Percentiles rank a stretch among this genome's conserved stretches.
Evolutionary conservation across 2,888 invertebrate genomes (phyloP).

Genomic region (Abrostola tripartita): DNA sequence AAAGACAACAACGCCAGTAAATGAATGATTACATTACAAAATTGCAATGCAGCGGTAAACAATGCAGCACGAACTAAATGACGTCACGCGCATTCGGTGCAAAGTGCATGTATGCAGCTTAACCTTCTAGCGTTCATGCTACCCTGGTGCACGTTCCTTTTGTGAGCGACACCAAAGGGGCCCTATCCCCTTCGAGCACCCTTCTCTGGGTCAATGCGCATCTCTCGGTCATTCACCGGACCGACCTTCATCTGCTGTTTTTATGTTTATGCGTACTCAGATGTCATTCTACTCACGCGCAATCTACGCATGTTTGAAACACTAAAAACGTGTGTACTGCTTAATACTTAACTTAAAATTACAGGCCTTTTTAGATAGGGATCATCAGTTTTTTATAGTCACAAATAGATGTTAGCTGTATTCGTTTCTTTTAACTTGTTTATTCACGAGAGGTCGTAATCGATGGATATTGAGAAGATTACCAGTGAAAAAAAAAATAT

Average conservation of each 20-base stretch:
- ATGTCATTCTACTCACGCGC: constrained; percentile 23
- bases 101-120: constrained; percentile 87
- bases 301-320: constrained; percentile 4
- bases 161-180: constrained; percentile 86
- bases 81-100: constrained; percentile 86
- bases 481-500: too few species aligned
- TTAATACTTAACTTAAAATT: neutral
- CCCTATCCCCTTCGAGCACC: constrained; percentile 87
- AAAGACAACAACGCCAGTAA: constrained; percentile 28
- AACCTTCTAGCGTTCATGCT: constrained; percentile 82
- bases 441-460: too few species aligned
- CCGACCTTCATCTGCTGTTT: constrained; percentile 62
- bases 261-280: constrained; percentile 45
- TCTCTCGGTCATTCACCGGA: constrained; percentile 78
- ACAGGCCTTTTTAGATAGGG: neutral
- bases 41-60: constrained; percentile 79
- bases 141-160: constrained; percentile 86
- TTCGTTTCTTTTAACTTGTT: too few species aligned
- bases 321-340: neutral
- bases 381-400: neutral
- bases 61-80: constrained; percentile 80
- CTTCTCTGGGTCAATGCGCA: constrained; percentile 86
- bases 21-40: constrained; percentile 60
- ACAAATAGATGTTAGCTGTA: too few species aligned
- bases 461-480: too few species aligned